Percentiles rank a stretch among this genome's conserved stretches.
Conservation (phyloP, 2,888 invertebrate species). For the Coenonympha glycerion region DNA sequence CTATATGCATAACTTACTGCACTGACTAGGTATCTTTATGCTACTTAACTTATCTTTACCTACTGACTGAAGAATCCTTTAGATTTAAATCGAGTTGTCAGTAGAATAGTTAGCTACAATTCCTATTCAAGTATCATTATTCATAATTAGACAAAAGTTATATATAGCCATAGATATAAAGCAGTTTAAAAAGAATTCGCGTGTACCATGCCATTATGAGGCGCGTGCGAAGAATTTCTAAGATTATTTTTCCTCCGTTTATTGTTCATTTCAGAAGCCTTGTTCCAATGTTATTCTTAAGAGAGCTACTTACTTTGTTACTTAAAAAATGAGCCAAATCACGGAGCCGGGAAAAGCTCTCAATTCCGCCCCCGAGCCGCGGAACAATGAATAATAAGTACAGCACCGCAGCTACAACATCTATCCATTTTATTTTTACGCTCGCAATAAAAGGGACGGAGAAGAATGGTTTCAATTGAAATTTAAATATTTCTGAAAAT, state of each 20-base stretch:
- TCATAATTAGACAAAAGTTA: too few relatives aligned
- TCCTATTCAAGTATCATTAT: too few relatives aligned
- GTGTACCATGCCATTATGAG: slow-evolving; percentile 33
- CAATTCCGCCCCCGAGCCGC: slow-evolving; percentile 41
- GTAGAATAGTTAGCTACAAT: too few relatives aligned
- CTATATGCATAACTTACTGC: too few relatives aligned
- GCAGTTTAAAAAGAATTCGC: slow-evolving; percentile 13
- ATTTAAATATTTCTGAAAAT: slow-evolving; percentile 64
- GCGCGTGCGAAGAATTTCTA: slow-evolving; percentile 25
- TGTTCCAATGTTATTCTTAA: slow-evolving; percentile 43
- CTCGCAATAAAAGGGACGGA: slow-evolving; percentile 56
- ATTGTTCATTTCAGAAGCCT: slow-evolving; percentile 37
- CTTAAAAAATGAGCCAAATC: slow-evolving; percentile 70
- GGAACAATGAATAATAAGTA: slow-evolving; percentile 73
- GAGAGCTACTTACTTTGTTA: slow-evolving; percentile 61
- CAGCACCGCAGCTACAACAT: slow-evolving; percentile 64
- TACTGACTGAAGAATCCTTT: too few relatives aligned
- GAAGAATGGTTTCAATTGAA: slow-evolving; percentile 66
- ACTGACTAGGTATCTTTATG: too few relatives aligned
- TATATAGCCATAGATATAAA: too few relatives aligned
- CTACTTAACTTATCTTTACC: too few relatives aligned
- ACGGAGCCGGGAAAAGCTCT: slow-evolving; percentile 55
- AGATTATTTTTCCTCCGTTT: slow-evolving; percentile 30
- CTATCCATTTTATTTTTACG: slow-evolving; percentile 68
- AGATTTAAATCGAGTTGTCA: too few relatives aligned